Conservation (phyloP, 2,888 invertebrate genomes). For the Smittia aterrima region DNA sequence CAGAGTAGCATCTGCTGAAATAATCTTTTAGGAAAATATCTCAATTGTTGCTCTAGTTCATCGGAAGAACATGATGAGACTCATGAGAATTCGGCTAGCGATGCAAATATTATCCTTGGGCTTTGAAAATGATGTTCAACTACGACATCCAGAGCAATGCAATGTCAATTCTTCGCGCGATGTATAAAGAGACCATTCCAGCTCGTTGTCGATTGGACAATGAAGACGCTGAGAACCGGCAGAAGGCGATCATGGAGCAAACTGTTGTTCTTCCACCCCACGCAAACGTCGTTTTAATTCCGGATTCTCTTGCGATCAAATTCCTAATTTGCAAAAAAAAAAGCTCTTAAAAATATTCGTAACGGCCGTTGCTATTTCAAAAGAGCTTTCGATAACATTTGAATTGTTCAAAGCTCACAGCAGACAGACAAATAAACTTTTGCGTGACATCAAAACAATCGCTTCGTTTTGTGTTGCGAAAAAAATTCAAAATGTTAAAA, state of each 20-base stretch:
- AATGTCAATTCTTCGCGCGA: constrained; percentile 69
- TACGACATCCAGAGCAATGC: constrained; percentile 83
- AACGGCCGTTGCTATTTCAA: too few species aligned
- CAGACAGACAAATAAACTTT: too few species aligned
- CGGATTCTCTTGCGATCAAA: constrained; percentile 74
- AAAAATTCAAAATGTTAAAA: neutral
- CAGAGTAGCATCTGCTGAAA: too few species aligned
- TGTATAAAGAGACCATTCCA: constrained; percentile 81
- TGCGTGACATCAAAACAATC: too few species aligned
- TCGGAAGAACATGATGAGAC: neutral
- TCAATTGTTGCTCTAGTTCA: neutral
- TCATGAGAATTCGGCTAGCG: constrained; percentile 13
- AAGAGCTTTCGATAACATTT: too few species aligned
- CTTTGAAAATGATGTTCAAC: constrained; percentile 90
- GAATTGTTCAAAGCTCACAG: too few species aligned
- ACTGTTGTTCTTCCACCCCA: constrained; percentile 67
- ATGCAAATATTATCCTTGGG: constrained; percentile 60
- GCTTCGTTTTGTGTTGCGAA: too few species aligned
- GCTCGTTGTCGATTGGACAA: constrained; percentile 58
- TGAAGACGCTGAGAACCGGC: constrained; percentile 58
- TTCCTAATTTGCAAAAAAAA: constrained; percentile 67
- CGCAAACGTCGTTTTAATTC: constrained; percentile 80
- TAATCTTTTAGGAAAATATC: too few species aligned
- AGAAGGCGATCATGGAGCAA: constrained; percentile 57
- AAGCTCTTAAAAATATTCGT: too few species aligned